phyloP scores from a whole-genome alignment of 2,797 vertebrate species.

The Uromys caudimaculatus region DNA sequence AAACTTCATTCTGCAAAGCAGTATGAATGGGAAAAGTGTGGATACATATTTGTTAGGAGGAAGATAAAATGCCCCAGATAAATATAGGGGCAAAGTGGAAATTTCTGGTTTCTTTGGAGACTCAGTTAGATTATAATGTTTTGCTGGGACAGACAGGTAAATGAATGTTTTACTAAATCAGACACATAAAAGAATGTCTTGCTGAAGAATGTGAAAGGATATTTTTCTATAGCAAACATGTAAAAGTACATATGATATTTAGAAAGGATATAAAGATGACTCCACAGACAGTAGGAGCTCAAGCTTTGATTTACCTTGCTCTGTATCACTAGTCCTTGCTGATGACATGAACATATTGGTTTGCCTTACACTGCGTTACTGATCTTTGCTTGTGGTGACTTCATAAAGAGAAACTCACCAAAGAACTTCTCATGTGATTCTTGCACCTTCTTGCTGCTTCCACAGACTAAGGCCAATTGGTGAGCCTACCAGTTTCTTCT shows the following conservation, averaged over 20 bases:
- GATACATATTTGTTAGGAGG: neutral
- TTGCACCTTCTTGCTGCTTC: neutral
- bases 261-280: neutral
- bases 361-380: neutral
- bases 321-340: neutral
- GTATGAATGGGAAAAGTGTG: neutral
- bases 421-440: neutral
- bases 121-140: neutral
- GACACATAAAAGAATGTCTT: neutral
- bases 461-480: no score
- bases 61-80: neutral
- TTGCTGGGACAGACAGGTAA: neutral
- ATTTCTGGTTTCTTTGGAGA: neutral
- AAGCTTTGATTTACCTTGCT: neutral
- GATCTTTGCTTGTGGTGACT: neutral
- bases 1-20: neutral
- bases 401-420: neutral
- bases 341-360: neutral
- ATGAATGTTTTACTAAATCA: neutral
- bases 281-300: neutral
- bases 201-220: neutral
- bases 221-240: neutral
- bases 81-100: neutral
- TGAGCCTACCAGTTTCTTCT: no score
- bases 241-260: neutral